Evolutionary conservation across 2,797 vertebrate species (phyloP).

Genomic region (Knipowitschia caucasica): DNA sequence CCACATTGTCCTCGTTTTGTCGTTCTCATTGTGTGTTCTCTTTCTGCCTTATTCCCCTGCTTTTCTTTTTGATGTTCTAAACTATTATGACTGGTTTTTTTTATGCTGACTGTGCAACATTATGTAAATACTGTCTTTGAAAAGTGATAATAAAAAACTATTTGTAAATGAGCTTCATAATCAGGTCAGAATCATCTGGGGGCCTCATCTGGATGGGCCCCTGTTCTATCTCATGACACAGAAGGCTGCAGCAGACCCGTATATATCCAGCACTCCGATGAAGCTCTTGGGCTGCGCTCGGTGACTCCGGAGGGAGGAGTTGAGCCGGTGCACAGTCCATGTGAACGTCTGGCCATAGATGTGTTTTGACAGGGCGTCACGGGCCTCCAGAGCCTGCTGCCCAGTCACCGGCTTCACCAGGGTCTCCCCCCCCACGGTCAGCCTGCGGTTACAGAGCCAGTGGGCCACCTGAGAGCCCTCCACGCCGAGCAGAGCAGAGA

Average conservation of each 20-base stretch:
- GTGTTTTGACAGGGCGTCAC: conserved; percentile 79
- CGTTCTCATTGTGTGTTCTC: no score
- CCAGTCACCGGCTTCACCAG: conserved; percentile 74
- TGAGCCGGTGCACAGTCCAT: conserved; percentile 78
- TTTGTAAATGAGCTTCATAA: no score
- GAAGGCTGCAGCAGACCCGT: conserved; percentile 61
- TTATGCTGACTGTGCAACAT: no score
- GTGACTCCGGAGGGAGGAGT: conserved; percentile 64
- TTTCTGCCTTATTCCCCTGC: no score
- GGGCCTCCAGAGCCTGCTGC: conserved; percentile 67
- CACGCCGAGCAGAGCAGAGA: conserved; percentile 74
- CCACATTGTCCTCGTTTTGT: no score
- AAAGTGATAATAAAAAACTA: no score
- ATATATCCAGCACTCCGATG: conserved; percentile 81
- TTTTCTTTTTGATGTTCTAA: no score
- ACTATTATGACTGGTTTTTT: no score
- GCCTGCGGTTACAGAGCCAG: conserved; percentile 80
- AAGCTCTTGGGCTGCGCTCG: conserved; percentile 54
- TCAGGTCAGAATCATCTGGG: no score
- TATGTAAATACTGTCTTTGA: no score
- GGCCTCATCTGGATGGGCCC: no score
- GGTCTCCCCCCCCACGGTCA: conserved; percentile 75
- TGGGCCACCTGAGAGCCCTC: conserved; percentile 72
- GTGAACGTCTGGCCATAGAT: conserved; percentile 75
- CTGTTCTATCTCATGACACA: not conserved